These are phyloP conservation scores for Drosophila ohnishii DNA, from an alignment of 1,140 invertebrate genomes.

Conservation along the genomic window DNA sequence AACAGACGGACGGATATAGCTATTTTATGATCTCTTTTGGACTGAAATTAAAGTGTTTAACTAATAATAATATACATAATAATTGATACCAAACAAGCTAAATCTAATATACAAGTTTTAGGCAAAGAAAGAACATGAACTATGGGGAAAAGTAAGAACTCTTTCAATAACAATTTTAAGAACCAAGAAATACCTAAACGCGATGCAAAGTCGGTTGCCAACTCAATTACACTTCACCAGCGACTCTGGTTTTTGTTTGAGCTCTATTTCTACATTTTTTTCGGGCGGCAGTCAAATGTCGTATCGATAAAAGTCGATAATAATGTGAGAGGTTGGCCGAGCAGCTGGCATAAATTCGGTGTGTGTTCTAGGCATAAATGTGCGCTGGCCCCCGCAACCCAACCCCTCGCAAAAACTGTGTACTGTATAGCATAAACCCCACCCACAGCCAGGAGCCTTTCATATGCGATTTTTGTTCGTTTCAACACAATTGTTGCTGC, in stretches of 20 bases:
- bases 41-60: no score
- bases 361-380: constrained; percentile 56
- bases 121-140: no score
- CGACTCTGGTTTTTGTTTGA: not conserved
- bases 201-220: constrained; percentile 15
- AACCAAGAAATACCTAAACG: constrained; percentile 6
- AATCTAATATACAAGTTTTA: no score
- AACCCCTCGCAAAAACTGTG: not conserved
- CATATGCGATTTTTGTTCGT: constrained; percentile 17
- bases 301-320: constrained; percentile 71
- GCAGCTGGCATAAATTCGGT: constrained; percentile 62
- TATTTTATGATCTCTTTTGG: no score
- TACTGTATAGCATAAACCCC: constrained; percentile 11
- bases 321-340: constrained; percentile 41
- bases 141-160: no score
- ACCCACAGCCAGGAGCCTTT: constrained; percentile 39
- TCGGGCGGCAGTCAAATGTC: constrained; percentile 61
- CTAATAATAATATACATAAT: no score
- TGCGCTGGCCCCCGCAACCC: constrained; percentile 20
- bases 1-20: no score
- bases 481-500: constrained; percentile 43
- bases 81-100: no score
- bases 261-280: not conserved
- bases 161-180: not conserved
- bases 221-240: constrained; percentile 26